These are phyloP conservation scores for Sphinx pinastri DNA, from an alignment of 2,888 invertebrate genomes.

Conservation along the genomic window DNA sequence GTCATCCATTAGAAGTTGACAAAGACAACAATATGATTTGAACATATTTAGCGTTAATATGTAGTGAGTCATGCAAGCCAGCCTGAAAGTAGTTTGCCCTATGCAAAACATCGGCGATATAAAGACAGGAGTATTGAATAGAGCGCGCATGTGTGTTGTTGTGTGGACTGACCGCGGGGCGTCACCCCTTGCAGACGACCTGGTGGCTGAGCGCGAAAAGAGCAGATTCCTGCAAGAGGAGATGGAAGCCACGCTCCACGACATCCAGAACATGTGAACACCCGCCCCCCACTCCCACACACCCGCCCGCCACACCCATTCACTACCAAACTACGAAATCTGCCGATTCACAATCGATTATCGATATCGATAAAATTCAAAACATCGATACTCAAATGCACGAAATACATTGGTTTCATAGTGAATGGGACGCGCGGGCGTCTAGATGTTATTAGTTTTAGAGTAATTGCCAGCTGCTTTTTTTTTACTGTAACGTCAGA, in stretches of 20 bases:
- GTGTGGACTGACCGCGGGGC: constrained; percentile 78
- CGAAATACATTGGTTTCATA: background rate
- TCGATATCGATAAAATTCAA: background rate
- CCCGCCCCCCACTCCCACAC: constrained; percentile 48
- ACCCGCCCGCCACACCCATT: constrained; percentile 25
- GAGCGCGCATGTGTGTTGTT: constrained; percentile 51
- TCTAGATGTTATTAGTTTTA: constrained; percentile 75
- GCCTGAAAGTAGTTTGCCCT: background rate
- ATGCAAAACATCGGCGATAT: background rate
- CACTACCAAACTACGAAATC: background rate
- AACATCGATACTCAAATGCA: background rate
- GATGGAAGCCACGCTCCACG: constrained; percentile 99
- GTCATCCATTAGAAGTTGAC: too few species aligned
- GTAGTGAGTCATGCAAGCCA: too few species aligned
- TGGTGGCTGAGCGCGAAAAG: constrained; percentile 96
- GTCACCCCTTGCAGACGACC: constrained; percentile 92
- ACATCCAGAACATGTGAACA: constrained; percentile 99
- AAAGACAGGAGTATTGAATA: background rate
- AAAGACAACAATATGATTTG: too few species aligned
- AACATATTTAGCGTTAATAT: too few species aligned
- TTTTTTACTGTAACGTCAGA: constrained; percentile 68
- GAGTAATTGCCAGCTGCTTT: constrained; percentile 82
- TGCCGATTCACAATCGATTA: background rate
- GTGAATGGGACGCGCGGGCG: constrained; percentile 62
- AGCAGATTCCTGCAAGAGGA: constrained; percentile 98